Conservation (phyloP, 2,888 invertebrate genomes). For the Aricia artaxerxes region DNA sequence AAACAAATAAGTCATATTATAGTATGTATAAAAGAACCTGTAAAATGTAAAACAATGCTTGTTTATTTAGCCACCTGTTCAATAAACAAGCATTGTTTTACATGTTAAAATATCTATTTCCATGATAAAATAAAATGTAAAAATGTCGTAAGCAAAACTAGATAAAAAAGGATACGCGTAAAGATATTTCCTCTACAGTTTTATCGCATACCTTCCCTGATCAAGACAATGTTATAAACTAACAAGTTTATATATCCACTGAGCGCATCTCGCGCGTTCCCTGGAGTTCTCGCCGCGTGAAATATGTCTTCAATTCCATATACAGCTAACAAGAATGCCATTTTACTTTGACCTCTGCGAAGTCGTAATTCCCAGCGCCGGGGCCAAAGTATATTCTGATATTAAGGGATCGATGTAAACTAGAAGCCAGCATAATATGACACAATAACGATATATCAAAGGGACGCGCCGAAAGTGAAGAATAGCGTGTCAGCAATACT, state of each 20-base stretch:
- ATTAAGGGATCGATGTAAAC: constrained; percentile 38
- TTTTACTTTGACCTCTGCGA: constrained; percentile 37
- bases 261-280: constrained; percentile 42
- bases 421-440: constrained; percentile 48
- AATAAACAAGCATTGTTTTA: too few species aligned
- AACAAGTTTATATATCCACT: constrained; percentile 33
- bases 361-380: constrained; percentile 20
- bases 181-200: not conserved
- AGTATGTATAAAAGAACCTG: too few species aligned
- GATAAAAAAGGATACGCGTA: not conserved
- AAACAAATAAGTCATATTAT: too few species aligned
- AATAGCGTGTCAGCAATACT: constrained; percentile 51
- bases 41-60: too few species aligned
- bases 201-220: constrained; percentile 22
- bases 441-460: constrained; percentile 59
- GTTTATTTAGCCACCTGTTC: too few species aligned
- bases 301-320: constrained; percentile 46
- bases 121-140: not conserved
- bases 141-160: not conserved
- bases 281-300: constrained; percentile 46
- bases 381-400: constrained; percentile 13
- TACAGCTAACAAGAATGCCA: constrained; percentile 42
- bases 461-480: constrained; percentile 58
- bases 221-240: constrained; percentile 30
- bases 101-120: not conserved